These are phyloP conservation scores for Nesidiocoris tenuis DNA, from an alignment of 2,888 invertebrate species.

Conservation along the genomic window DNA sequence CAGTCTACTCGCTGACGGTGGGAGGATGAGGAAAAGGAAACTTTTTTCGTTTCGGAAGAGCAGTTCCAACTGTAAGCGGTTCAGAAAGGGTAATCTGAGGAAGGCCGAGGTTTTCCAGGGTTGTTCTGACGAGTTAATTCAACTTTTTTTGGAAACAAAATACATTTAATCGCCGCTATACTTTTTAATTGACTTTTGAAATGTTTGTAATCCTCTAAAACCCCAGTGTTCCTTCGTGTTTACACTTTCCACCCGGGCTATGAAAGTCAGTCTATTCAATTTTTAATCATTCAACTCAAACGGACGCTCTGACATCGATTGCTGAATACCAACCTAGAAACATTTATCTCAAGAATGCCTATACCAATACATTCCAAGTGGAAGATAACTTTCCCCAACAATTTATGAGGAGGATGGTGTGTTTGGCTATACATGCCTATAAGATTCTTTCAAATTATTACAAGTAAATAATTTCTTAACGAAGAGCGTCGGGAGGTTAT, in stretches of 20 bases:
- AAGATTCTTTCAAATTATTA: no score
- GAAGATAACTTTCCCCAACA: no score
- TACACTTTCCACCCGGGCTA: not conserved
- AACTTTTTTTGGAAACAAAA: not conserved
- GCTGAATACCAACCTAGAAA: no score
- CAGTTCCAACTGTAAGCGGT: conserved; percentile 10
- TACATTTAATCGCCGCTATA: not conserved
- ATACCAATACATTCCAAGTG: no score
- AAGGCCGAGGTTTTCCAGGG: not conserved
- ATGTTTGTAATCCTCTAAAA: not conserved
- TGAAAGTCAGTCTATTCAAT: no score
- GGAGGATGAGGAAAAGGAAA: not conserved
- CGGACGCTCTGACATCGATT: no score
- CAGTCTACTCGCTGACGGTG: not conserved
- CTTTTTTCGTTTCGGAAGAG: not conserved
- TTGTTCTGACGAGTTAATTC: not conserved
- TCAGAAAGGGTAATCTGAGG: conserved; percentile 13
- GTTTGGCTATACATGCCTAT: no score
- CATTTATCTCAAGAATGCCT: no score
- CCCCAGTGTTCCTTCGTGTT: not conserved
- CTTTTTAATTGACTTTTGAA: not conserved
- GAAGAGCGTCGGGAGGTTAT: no score
- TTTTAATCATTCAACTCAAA: no score
- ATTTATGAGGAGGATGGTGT: no score
- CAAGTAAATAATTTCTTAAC: no score